Base-by-base conservation (phyloP, 1,140 invertebrate species). In the Sycophila sp. region DNA sequence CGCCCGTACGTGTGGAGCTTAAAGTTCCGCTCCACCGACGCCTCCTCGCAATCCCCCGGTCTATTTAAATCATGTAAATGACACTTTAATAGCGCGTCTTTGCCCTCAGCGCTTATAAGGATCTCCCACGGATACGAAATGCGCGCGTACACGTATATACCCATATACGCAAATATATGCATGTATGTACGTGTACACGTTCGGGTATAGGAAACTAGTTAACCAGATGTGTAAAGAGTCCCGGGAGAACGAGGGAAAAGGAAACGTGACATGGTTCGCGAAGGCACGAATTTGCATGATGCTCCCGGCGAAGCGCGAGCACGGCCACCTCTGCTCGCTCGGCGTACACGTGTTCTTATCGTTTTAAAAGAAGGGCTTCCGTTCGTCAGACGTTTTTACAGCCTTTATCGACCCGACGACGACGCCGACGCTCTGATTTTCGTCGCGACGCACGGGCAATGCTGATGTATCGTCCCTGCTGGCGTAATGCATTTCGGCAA, bases 281-380 rank as follows among this genome's bases (percentile, higher is more conserved):
- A 70, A 62, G 36, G 47, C 36, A 63, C 60, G 62, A 69, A 73
- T 73, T 73, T 73, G 72, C 72, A 73, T 69, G 65, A 60, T 60
- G 58, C 58, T 28, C 19, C 15, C 17, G n/a, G 56, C 19, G 34
- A 17, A 58, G 26, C 6, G 24, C 26, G n/a, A 17, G 10, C n/a
- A 11, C 1, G 36, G 5, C 19, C 19, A 3, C 11, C 11, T 40
- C 19, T 13, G 58, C 53, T 5, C 17, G n/a, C 26, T n/a, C 49
- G 49, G 34, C n/a, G 11, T 36, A 7, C n/a, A 17, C 32, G 51
- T 32, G 3, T 11, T 11, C 45, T 4, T 45, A 45, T 45, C 4
- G 17, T 10, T 6, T 24, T 49, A 24, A 24, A 49, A 49, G n/a
- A 7, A 6, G 24, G 24, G n/a, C 8, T 45, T n/a, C n/a, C n/a